Conservation (phyloP, 2,888 invertebrate genomes). For the Ophioninae sp. region DNA sequence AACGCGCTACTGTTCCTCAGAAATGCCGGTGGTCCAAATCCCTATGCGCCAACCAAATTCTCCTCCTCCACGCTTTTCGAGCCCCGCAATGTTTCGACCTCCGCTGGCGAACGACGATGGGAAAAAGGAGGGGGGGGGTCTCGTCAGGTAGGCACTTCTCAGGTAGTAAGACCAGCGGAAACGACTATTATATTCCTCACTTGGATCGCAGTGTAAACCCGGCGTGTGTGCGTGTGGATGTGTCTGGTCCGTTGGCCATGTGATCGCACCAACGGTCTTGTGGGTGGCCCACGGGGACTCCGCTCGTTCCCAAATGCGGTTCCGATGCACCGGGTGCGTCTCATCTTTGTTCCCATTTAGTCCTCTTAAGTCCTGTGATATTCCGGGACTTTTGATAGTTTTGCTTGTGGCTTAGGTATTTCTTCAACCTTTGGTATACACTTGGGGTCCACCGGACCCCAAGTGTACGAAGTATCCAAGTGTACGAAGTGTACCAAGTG, state of each 20-base stretch:
- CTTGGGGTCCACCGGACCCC: no score
- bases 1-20: not conserved
- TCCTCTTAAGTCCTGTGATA: no score
- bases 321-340: conserved; percentile 32
- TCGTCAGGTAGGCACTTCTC: conserved; percentile 30
- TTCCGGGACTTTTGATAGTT: no score
- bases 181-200: conserved; percentile 42
- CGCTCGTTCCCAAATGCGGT: conserved; percentile 12
- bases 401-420: no score
- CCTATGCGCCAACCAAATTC: conserved; percentile 15
- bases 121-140: not conserved
- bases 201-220: conserved; percentile 25
- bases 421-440: no score
- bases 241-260: not conserved
- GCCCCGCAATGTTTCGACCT: conserved; percentile 34
- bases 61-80: not conserved
- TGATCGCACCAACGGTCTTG: conserved; percentile 32
- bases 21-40: not conserved
- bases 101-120: conserved; percentile 44
- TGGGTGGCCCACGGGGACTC: conserved; percentile 43
- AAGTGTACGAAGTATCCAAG: no score
- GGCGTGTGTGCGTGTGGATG: conserved; percentile 28
- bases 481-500: no score
- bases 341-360: conserved; percentile 33
- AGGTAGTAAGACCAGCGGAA: conserved; percentile 48